These are phyloP conservation scores for Zootermopsis nevadensis DNA, from an alignment of 2,888 invertebrate species.

Conservation along the genomic window DNA sequence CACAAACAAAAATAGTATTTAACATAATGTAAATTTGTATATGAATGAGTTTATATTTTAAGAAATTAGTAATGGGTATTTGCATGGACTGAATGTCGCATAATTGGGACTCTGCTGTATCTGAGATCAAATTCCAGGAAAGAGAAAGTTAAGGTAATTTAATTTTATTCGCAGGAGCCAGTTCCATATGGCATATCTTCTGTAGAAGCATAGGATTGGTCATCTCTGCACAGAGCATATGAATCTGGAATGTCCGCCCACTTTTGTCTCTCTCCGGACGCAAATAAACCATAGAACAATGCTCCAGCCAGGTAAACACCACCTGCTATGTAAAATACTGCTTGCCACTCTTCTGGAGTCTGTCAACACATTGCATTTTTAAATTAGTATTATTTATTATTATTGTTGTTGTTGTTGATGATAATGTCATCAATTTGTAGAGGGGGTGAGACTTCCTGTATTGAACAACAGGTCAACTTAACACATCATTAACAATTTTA, in stretches of 20 bases:
- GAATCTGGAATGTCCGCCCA: slow-evolving; percentile 72
- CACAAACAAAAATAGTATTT: too few species aligned
- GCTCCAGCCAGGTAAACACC: slow-evolving; percentile 85
- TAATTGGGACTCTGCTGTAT: background rate
- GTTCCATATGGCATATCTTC: slow-evolving; percentile 54
- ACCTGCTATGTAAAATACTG: slow-evolving; percentile 87
- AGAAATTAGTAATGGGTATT: too few species aligned
- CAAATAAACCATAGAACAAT: slow-evolving; percentile 81
- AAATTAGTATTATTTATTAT: too few species aligned
- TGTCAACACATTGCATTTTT: slow-evolving; percentile 62
- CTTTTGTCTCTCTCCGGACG: slow-evolving; percentile 83
- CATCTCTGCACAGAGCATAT: slow-evolving; percentile 51
- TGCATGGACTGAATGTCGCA: background rate
- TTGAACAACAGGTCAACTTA: too few species aligned
- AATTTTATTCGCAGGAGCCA: slow-evolving; percentile 51
- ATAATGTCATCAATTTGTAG: too few species aligned
- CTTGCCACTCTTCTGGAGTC: slow-evolving; percentile 83
- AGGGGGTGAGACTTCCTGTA: too few species aligned
- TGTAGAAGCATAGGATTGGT: slow-evolving; percentile 53
- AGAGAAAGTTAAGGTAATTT: background rate
- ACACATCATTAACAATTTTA: too few species aligned
- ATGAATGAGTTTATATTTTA: too few species aligned
- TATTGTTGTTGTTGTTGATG: too few species aligned
- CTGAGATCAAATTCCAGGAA: background rate
- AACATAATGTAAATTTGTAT: too few species aligned